Base-by-base conservation (phyloP, 92 coral and sea anemone genomes). In the Porites rus region DNA sequence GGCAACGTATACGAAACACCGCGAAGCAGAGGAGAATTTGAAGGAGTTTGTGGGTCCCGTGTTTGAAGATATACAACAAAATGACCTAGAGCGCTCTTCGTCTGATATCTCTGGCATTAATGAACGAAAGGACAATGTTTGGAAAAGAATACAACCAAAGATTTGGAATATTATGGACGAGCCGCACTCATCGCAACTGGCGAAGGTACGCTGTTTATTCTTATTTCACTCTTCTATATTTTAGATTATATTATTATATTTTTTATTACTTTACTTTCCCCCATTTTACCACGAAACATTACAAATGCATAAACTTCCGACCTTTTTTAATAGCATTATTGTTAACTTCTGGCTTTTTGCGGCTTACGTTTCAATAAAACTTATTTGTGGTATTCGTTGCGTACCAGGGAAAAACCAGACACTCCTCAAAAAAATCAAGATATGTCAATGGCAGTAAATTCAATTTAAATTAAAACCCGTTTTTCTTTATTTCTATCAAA, bases 11-110 rank as follows among this genome's bases (percentile, higher is more conserved):
- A 95, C 98, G 10, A 95, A 91, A 28, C 98, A 95, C 58, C 91
- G 98, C 13, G 98, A 95, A 54, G 98, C 98, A 0, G 98, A 95
- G 72, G 93, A 90, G 22, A 95, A 95, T 65, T 85, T 95, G n/a
- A 95, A 88, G 75, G 96, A 94, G 13, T 95, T 95, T 51, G 98
- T 95, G 11, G 98, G 98, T 8, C 98, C 98, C 10, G 98, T 94
- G 67, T 95, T 95, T 54, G 96, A 95, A 68, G 91, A 88, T 24
- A 69, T 88, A 8, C 79, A 85, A 72, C 60, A 81, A 28, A 80
- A 86, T 10, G 96, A 94, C 53, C 79, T 67, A 31, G 87, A 80
- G n/a, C 24, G 81, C 2, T 84, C 83, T 3, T 81, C 94, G 7
- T 77, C 80, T 62, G 93, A 61, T 38, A 24, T 90, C 21, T 74